These are phyloP conservation scores for Zaprionus vittiger DNA, from an alignment of 1,140 invertebrate genomes.

Conservation along the genomic window DNA sequence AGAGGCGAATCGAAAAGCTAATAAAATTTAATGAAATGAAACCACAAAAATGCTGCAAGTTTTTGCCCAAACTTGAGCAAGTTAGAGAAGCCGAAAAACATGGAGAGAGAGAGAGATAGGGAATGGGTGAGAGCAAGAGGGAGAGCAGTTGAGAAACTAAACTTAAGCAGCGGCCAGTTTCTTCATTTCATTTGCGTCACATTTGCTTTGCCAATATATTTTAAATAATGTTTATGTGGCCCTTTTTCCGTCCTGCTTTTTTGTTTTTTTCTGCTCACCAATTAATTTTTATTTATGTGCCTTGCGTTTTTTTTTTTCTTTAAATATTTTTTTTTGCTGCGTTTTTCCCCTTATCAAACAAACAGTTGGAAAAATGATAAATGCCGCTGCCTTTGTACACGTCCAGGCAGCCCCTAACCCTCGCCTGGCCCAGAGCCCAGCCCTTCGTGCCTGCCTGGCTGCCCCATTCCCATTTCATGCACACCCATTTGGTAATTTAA, in stretches of 20 bases:
- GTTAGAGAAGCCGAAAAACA: background rate
- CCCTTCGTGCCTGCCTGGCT: background rate
- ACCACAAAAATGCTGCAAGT: conserved; percentile 38
- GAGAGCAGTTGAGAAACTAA: too few species aligned
- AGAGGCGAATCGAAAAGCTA: conserved; percentile 52
- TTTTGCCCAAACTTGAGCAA: conserved; percentile 1
- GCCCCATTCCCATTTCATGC: conserved; percentile 6
- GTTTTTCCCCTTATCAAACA: conserved; percentile 77
- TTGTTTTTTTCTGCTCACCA: conserved; percentile 42
- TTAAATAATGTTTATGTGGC: conserved; percentile 76
- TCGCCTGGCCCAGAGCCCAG: background rate
- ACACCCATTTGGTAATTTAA: conserved; percentile 72
- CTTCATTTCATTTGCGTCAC: conserved; percentile 39
- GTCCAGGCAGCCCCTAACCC: conserved; percentile 24
- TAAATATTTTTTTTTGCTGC: conserved; percentile 23
- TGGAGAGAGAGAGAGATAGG: background rate
- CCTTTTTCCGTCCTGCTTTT: conserved; percentile 16
- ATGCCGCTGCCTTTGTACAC: conserved; percentile 63
- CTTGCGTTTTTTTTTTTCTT: conserved; percentile 44
- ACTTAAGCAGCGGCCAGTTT: background rate
- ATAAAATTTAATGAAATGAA: conserved; percentile 75
- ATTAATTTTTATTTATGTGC: conserved; percentile 72
- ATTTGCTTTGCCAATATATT: conserved; percentile 64
- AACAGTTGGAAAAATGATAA: conserved; percentile 83
- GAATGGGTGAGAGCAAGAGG: too few species aligned